Evolutionary conservation across 64 coral and sea anemone species (phyloP).

Genomic region (Pachyseris speciosa): DNA sequence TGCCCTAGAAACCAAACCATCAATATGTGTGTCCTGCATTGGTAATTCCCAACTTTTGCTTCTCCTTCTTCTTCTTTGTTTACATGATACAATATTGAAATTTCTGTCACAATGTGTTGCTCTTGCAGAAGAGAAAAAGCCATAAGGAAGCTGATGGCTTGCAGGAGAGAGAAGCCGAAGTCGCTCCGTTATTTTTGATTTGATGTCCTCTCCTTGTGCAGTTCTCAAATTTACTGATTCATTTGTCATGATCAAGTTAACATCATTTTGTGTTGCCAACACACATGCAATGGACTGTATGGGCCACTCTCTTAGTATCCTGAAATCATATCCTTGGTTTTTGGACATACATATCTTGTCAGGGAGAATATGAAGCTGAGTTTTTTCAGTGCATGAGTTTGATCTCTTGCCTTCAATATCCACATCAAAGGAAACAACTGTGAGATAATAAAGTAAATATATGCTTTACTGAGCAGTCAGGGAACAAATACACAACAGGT

Average conservation of each 20-base stretch:
- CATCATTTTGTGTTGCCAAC: too few species aligned
- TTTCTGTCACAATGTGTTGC: not conserved
- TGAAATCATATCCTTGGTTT: slow-evolving; percentile 25
- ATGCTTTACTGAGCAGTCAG: too few species aligned
- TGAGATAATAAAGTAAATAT: not conserved
- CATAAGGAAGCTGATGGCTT: not conserved
- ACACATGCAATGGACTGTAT: not conserved
- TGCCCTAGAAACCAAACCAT: not conserved
- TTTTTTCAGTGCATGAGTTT: not conserved
- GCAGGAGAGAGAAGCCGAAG: not conserved
- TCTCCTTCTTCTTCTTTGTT: not conserved
- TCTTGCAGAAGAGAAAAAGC: not conserved
- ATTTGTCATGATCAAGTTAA: not conserved
- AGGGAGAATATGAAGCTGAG: slow-evolving; percentile 11
- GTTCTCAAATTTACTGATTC: not conserved
- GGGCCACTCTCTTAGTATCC: not conserved
- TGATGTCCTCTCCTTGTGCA: not conserved
- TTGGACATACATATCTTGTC: slow-evolving; percentile 2
- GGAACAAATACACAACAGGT: not conserved
- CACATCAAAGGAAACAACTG: slow-evolving; percentile 29
- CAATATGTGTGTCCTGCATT: not conserved
- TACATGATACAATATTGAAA: slow-evolving; percentile 16
- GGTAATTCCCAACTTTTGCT: slow-evolving; percentile 11
- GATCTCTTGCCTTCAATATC: not conserved
- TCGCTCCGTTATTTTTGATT: not conserved